phyloP scores from a whole-genome alignment of 2,113 vertebrate genomes.

The Parus major region DNA sequence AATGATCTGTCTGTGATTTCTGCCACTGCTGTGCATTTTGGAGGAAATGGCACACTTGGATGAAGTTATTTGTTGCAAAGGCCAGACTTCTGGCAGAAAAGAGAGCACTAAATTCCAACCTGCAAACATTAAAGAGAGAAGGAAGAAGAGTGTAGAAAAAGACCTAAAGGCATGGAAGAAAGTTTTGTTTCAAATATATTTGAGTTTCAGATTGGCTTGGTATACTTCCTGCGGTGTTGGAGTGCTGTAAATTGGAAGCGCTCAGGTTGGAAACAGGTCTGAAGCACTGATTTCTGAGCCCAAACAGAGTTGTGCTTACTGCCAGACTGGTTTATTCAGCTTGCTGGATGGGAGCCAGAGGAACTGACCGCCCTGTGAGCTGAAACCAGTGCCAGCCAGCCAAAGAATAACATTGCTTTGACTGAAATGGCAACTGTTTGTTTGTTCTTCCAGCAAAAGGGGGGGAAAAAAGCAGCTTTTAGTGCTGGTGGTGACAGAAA shows the following conservation, averaged over 20 bases:
- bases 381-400: conserved; percentile 51
- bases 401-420: conserved; percentile 58
- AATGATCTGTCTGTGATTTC: conserved; percentile 2
- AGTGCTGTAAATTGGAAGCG: conserved; percentile 8
- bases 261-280: conserved; percentile 36
- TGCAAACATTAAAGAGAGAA: not conserved
- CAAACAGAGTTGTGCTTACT: not conserved
- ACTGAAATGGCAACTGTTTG: conserved; percentile 63
- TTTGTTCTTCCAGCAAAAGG: conserved; percentile 54
- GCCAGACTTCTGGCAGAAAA: not conserved
- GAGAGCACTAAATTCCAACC: not conserved
- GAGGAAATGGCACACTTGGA: conserved; percentile 2
- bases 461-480: not conserved
- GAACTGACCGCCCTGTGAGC: conserved; percentile 42
- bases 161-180: not conserved
- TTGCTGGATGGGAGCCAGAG: conserved; percentile 39
- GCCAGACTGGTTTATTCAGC: conserved; percentile 35
- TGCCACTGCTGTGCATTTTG: not conserved
- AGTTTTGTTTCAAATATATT: conserved; percentile 26
- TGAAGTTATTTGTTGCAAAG: not conserved
- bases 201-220: not conserved
- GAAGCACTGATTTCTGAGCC: not conserved
- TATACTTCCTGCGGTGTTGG: not conserved
- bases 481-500: conserved; percentile 40
- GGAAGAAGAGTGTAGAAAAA: conserved; percentile 5